Evolutionary conservation across 2,113 vertebrate species (phyloP).

Genomic region (Tachysurus fulvidraco): DNA sequence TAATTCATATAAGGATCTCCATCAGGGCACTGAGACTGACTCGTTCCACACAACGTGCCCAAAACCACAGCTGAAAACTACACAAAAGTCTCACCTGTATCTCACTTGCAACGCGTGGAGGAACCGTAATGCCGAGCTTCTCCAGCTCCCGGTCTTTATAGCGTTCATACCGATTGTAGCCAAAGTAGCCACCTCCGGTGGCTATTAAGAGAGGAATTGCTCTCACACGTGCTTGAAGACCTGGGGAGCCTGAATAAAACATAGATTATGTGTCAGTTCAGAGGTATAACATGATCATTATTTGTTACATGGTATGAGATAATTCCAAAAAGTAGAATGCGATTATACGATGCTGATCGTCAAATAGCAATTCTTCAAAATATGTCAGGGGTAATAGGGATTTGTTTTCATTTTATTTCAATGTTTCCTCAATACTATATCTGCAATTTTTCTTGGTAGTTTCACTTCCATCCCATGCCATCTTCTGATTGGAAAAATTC

Average conservation of each 20-base stretch:
- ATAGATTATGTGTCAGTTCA: background rate
- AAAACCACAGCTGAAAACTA: background rate
- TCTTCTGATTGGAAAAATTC: no score
- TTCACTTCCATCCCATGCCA: no score
- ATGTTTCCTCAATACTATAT: background rate
- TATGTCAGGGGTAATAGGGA: background rate
- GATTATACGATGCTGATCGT: no score
- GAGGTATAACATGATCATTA: background rate
- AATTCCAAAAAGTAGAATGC: background rate
- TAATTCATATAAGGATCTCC: background rate
- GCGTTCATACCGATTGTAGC: conserved; percentile 80
- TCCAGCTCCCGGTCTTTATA: conserved; percentile 74
- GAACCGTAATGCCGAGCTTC: conserved; percentile 74
- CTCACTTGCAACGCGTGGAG: conserved; percentile 74
- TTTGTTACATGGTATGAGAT: background rate
- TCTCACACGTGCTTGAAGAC: conserved; percentile 70
- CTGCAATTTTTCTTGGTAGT: background rate
- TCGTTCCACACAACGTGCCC: background rate
- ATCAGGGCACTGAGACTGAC: background rate
- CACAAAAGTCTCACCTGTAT: conserved; percentile 77
- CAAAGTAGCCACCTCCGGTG: conserved; percentile 77
- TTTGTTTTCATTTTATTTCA: background rate
- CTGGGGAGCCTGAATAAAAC: conserved; percentile 54
- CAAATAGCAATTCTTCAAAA: background rate
- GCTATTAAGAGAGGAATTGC: conserved; percentile 77